Evolutionary conservation across 30 jellyfish, hydroid and myxozoan species (phyloP), one percentile per base, ranked within the genome.

Genomic region (Phacellophora camtschatica): DNA sequence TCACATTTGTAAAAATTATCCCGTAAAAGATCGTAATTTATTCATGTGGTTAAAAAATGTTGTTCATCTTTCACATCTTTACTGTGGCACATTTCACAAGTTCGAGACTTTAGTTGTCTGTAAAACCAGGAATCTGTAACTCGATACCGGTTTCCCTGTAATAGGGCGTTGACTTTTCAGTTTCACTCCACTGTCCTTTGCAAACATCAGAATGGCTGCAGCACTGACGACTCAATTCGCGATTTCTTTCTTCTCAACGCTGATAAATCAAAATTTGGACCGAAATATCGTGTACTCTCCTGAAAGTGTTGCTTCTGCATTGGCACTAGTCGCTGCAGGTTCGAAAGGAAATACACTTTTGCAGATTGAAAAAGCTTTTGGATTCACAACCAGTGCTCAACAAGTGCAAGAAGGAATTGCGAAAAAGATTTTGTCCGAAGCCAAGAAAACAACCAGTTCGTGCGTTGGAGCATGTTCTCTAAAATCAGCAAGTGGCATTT

Each of bases 241-340:
- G 24, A 80, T 80, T 49, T 63, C 91, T 30, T 59, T 80, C 20
- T 80, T 80, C 91, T 64, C 75, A 18, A 12, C 95, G 15, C 29
- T 84, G 11, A 42, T 80, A 34, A 58, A 65, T 5, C 72, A 85
- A 29, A 23, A 57, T 31, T 66, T 46, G 35, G 29, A 74, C 1
- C 75, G 56, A 1, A 87, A 87, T 77, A 49, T 87, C 29, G 53
- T 87, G 1, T 51, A 55, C 28, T 87, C 96, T 7, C 96, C 96
- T 2, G 16, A 37, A 56, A 87, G 96, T 58, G 50, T 77, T 5
- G n/a, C 88, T 0, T 56, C 88, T 7, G 96, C 96, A 2, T 37
- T 87, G 55, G 88, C 91, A 4, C 36, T 87, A 56, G 92, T 87
- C 2, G 84, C 82, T 23, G 89, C 81, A 24, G 96, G 96, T 4